phyloP scores from a whole-genome alignment of 2,113 vertebrate genomes.

The Macroglossus sobrinus region DNA sequence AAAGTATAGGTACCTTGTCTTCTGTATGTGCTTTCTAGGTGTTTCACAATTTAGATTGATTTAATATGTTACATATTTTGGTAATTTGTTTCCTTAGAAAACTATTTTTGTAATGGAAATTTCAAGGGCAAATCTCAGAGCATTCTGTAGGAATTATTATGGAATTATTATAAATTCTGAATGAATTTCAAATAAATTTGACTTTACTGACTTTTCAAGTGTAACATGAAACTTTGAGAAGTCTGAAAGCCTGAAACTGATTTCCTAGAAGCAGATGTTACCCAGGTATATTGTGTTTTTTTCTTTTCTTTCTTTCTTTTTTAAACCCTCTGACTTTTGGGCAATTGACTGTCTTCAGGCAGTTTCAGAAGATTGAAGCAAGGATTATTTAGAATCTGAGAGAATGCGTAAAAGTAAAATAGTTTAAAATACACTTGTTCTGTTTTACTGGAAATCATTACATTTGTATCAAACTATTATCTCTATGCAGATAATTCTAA shows the following conservation, averaged over 20 bases:
- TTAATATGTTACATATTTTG: background rate
- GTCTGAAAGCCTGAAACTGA: conserved; percentile 32
- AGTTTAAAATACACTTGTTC: background rate
- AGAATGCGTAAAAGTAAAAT: conserved; percentile 40
- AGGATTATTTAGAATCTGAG: conserved; percentile 7
- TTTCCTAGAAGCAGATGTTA: background rate
- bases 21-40: background rate
- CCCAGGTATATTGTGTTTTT: background rate
- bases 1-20: background rate
- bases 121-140: conserved; percentile 35
- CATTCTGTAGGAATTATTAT: background rate
- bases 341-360: background rate
- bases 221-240: background rate
- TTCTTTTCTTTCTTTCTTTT: background rate
- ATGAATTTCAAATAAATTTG: conserved; percentile 30
- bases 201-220: conserved; percentile 5
- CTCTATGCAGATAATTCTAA: background rate
- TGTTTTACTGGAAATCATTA: background rate
- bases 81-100: conserved; percentile 25
- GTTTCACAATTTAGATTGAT: background rate
- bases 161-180: conserved; percentile 2
- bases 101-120: background rate
- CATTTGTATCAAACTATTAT: background rate
- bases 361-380: background rate
- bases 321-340: background rate